Conservation (phyloP, 2,797 vertebrate species). For the Loriculus beryllinus region DNA sequence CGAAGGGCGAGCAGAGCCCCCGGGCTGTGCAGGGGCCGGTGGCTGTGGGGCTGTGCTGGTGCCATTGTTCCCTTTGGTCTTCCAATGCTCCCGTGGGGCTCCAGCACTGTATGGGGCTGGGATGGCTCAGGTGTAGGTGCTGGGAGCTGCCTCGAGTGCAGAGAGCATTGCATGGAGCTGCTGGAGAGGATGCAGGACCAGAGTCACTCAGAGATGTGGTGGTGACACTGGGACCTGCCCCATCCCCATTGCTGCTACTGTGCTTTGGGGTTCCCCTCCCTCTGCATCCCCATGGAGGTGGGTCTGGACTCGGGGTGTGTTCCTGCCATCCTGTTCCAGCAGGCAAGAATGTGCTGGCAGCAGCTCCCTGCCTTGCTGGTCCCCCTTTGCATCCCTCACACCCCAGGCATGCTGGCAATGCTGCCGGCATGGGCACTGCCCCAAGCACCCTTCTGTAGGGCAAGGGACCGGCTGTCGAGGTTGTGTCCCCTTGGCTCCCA, state of each 20-base stretch:
- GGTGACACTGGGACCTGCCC: neutral
- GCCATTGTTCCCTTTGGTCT: neutral
- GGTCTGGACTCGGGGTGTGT: rapidly evolving
- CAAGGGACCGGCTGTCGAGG: rapidly evolving
- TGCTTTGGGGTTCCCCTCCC: neutral
- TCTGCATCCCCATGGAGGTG: neutral
- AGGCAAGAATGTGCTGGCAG: neutral
- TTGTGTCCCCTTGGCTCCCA: neutral
- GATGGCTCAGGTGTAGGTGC: too few relatives aligned
- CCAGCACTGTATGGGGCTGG: neutral
- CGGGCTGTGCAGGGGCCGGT: neutral
- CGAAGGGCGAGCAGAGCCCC: conserved; percentile 28
- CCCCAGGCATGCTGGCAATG: rapidly evolving
- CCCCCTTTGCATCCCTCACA: neutral
- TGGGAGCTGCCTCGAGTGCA: neutral
- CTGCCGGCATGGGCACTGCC: neutral
- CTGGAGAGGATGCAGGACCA: rapidly evolving
- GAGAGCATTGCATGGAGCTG: rapidly evolving
- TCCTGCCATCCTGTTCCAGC: rapidly evolving
- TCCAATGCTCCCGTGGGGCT: rapidly evolving
- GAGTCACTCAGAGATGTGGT: rapidly evolving
- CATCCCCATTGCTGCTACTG: neutral
- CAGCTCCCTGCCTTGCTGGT: neutral
- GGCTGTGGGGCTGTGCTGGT: rapidly evolving
- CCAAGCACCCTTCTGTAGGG: neutral